Conservation (phyloP, 2,888 invertebrate genomes). For the Parnassius mnemosyne region DNA sequence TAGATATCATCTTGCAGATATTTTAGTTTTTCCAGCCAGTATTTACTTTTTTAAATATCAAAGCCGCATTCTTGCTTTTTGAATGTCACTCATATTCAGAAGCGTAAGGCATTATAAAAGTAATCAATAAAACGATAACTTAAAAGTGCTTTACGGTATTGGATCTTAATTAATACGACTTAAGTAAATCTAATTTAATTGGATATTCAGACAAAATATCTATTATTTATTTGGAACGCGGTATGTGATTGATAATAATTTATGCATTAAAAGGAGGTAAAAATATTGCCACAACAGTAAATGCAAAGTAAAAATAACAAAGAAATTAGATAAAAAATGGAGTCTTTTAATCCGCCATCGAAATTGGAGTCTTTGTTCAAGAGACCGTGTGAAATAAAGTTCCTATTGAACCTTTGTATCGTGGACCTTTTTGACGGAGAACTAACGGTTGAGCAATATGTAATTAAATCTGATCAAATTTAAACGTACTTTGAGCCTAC, state of each 20-base stretch:
- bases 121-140: constrained; percentile 1
- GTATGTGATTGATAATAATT: constrained; percentile 18
- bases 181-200: constrained; percentile 3
- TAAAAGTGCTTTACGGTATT: neutral
- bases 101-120: constrained; percentile 1
- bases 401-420: constrained; percentile 39
- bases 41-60: no score
- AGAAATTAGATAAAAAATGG: constrained; percentile 30
- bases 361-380: constrained; percentile 48
- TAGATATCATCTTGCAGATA: no score
- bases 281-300: constrained; percentile 29
- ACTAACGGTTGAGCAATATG: constrained; percentile 36
- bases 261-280: constrained; percentile 27
- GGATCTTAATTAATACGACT: neutral
- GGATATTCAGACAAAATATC: constrained; percentile 7
- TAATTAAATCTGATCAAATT: constrained; percentile 30
- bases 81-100: neutral
- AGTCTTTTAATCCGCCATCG: constrained; percentile 45
- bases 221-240: constrained; percentile 9
- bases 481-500: constrained; percentile 14
- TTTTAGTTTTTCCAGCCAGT: no score
- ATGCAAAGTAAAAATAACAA: constrained; percentile 31
- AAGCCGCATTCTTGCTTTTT: no score
- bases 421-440: constrained; percentile 39
- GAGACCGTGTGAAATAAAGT: constrained; percentile 50